A percentile compares a stretch with the other conserved stretches of the same genome.
Conservation (phyloP, 1,140 invertebrate genomes). For the Apolygus lucorum region DNA sequence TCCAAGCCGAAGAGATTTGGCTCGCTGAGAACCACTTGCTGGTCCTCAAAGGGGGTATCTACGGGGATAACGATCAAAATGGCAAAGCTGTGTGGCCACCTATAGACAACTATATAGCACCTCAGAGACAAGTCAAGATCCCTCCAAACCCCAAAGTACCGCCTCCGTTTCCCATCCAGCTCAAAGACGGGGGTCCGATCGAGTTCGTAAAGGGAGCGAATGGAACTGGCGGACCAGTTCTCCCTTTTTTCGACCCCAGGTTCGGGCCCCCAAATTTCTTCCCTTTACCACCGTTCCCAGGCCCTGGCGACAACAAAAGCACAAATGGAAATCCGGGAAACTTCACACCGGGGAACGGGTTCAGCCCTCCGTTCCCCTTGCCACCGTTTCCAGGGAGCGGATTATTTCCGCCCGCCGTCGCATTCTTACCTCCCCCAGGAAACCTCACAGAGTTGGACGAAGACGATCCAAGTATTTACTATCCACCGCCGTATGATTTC, state of each 20-base stretch:
- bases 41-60: slow-evolving; percentile 66
- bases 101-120: slow-evolving; percentile 73
- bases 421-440: slow-evolving; percentile 56
- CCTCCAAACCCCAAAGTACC: slow-evolving; percentile 64
- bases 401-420: slow-evolving; percentile 55
- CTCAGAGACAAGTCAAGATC: slow-evolving; percentile 66
- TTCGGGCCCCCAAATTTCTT: slow-evolving; percentile 36
- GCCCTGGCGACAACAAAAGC: slow-evolving; percentile 28
- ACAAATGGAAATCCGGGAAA: slow-evolving; percentile 43
- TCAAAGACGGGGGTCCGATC: slow-evolving; percentile 66
- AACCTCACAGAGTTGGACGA: slow-evolving; percentile 71
- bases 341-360: slow-evolving; percentile 45
- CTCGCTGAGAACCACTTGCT: slow-evolving; percentile 77
- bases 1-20: slow-evolving; percentile 79
- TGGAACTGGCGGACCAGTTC: slow-evolving; percentile 33
- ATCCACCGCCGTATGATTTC: slow-evolving; percentile 81
- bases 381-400: slow-evolving; percentile 35
- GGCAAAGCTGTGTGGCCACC: slow-evolving; percentile 52
- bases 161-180: slow-evolving; percentile 80
- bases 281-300: slow-evolving; percentile 38
- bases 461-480: slow-evolving; percentile 80
- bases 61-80: slow-evolving; percentile 39
- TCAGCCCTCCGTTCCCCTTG: slow-evolving; percentile 36
- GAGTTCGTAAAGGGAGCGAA: slow-evolving; percentile 52
- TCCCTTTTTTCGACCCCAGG: slow-evolving; percentile 43